Percentiles rank a stretch among this genome's conserved stretches.
phyloP scores from a whole-genome alignment of 2,113 vertebrate species.

The Hippocampus abdominalis region DNA sequence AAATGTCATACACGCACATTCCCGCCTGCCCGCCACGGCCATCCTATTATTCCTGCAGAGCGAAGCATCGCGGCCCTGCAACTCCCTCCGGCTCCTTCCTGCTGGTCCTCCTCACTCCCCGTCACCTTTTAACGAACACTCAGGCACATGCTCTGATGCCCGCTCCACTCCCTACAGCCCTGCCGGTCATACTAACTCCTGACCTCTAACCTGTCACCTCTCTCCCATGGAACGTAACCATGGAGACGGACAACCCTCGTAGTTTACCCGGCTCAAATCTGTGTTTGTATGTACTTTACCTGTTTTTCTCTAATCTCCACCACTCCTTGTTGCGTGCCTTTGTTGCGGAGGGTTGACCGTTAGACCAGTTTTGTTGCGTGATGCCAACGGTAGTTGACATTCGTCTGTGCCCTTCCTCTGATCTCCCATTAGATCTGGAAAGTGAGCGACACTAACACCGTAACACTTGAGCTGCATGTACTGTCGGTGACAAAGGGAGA shows the following conservation, averaged over 20 bases:
- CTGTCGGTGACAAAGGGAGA: conserved; percentile 27
- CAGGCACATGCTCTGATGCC: conserved; percentile 40
- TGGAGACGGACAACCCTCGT: conserved; percentile 91
- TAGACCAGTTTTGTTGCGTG: conserved; percentile 58
- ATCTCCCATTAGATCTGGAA: conserved; percentile 34
- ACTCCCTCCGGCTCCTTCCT: conserved; percentile 38
- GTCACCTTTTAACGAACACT: conserved; percentile 53
- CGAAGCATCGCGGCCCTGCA: conserved; percentile 21
- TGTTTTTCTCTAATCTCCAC: conserved; percentile 35
- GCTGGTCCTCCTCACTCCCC: conserved; percentile 28
- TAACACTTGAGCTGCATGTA: conserved; percentile 41
- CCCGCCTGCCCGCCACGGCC: conserved; percentile 30
- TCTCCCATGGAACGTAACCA: conserved; percentile 82
- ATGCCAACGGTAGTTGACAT: conserved; percentile 59
- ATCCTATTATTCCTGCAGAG: conserved; percentile 27
- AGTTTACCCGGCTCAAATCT: conserved; percentile 24
- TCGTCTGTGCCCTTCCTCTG: conserved; percentile 50
- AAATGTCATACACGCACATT: conserved; percentile 54
- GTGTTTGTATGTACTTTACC: conserved; percentile 40
- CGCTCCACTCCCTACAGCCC: conserved; percentile 70
- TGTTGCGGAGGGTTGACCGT: conserved; percentile 74
- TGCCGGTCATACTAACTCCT: conserved; percentile 65
- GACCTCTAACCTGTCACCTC: conserved; percentile 64
- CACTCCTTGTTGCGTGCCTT: conserved; percentile 20
- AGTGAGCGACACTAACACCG: conserved; percentile 37